Percentiles rank a stretch among this genome's conserved stretches.
Evolutionary conservation across 2,797 vertebrate genomes (phyloP).

Genomic region (Neosilurus hyrtlii): DNA sequence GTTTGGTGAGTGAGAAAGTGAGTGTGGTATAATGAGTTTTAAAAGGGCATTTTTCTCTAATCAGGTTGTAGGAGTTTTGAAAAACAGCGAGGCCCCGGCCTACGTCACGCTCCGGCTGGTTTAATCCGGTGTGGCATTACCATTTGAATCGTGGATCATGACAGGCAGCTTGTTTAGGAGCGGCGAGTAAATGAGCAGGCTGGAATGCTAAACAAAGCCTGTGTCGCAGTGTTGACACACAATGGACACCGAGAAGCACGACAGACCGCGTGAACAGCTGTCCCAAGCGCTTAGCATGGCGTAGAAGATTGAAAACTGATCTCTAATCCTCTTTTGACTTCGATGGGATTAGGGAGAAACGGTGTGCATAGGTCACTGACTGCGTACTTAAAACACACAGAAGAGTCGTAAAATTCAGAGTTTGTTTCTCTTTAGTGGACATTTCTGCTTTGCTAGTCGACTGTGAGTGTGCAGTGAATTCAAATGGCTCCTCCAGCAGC

Average conservation of each 20-base stretch:
- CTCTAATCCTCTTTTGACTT: background rate
- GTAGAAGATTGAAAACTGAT: background rate
- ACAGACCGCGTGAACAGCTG: slow-evolving; percentile 23
- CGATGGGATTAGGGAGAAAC: background rate
- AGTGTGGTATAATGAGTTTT: slow-evolving; percentile 7
- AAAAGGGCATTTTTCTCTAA: slow-evolving; percentile 5
- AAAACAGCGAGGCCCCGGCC: background rate
- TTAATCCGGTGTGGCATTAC: slow-evolving; percentile 31
- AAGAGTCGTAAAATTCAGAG: background rate
- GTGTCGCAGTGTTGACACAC: slow-evolving; percentile 40
- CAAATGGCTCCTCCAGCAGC: slow-evolving; percentile 6
- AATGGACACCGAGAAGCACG: slow-evolving; percentile 21
- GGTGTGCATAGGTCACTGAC: background rate
- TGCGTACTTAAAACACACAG: background rate
- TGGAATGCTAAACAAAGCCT: slow-evolving; percentile 50
- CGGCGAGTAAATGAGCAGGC: slow-evolving; percentile 37
- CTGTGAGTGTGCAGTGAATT: slow-evolving; percentile 16
- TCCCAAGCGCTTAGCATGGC: background rate
- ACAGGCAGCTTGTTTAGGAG: slow-evolving; percentile 33
- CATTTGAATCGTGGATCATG: slow-evolving; percentile 28
- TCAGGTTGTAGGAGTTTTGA: background rate
- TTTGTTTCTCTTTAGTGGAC: background rate
- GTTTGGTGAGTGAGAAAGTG: too few species aligned
- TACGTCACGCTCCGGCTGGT: background rate
- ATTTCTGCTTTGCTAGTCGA: background rate